Evolutionary conservation across 2,113 vertebrate species (phyloP), one percentile per base, ranked within the genome.

Genomic region (Neofelis nebulosa): DNA sequence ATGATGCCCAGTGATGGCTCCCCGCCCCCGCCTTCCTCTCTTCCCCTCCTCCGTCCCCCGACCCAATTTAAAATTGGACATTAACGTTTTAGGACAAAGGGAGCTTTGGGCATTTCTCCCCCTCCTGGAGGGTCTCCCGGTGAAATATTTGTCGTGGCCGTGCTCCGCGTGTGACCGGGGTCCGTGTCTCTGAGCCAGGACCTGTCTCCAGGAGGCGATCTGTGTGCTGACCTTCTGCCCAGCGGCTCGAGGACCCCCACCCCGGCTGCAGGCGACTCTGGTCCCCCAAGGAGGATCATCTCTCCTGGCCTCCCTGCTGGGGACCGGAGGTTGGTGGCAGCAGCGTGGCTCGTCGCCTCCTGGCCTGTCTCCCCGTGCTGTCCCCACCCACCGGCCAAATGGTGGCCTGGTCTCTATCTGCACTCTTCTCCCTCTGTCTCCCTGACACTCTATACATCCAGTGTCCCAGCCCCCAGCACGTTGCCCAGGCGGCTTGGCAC

Each of bases 21-120:
- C 45, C 65, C 13, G 25, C 1, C 18, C 5, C 0, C 7, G 52
- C 66, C 96, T 93, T 73, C 50, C 50, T 94, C 69, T 92, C 63
- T 78, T 57, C 89, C 80, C 85, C 74, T 92, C 19, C 50, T 25
- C 89, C 0, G 3, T 1, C 57, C 81, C 95, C 91, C 63, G 50
- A 13, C 96, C 95, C 96, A 66, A 76, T 84, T 97, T 96, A 89
- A 96, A 96, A 96, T 87, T 76, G 91, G 94, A 96, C 82, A 88
- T 87, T 86, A 63, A 73, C 33, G 73, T 12, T 57, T 23, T 16
- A 80, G 97, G 97, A 94, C 89, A 96, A 95, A 96, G 86, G 74
- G 95, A 41, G 8, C 86, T 92, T 94, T 94, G 88, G 97, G 52
- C 57, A 45, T 61, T 2, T 21, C 71, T 36, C 7, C 25, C n/a